phyloP scores from a whole-genome alignment of 2,113 vertebrate species.

The Datnioides undecimradiatus region DNA sequence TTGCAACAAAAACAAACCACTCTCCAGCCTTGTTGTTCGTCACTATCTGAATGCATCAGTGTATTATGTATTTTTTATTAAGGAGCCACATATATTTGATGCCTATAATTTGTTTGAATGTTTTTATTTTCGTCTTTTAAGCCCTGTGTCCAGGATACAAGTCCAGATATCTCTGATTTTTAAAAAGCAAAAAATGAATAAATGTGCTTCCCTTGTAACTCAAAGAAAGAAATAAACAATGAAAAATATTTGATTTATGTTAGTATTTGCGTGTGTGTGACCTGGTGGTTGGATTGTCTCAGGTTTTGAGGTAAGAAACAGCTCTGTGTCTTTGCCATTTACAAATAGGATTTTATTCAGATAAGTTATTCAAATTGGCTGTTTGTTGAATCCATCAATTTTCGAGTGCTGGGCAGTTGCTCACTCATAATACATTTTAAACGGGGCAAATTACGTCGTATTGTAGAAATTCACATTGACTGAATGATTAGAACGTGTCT shows the following conservation, averaged over 20 bases:
- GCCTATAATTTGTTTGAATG: constrained; percentile 71
- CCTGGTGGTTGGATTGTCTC: background rate
- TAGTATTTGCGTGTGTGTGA: background rate
- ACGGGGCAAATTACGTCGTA: background rate
- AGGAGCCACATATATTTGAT: constrained; percentile 69
- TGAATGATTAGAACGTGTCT: background rate
- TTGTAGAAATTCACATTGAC: background rate
- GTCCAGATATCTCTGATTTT: constrained; percentile 63
- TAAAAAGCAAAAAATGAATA: constrained; percentile 70
- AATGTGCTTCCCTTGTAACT: constrained; percentile 84
- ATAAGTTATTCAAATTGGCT: background rate
- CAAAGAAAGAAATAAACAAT: constrained; percentile 72
- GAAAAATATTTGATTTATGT: constrained; percentile 30
- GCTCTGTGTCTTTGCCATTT: background rate
- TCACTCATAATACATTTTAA: background rate
- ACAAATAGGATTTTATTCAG: background rate
- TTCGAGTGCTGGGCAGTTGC: background rate
- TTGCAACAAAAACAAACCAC: constrained; percentile 42
- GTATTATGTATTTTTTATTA: constrained; percentile 62
- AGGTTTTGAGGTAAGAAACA: background rate
- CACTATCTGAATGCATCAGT: constrained; percentile 47
- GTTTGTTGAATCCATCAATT: background rate
- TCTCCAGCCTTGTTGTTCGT: constrained; percentile 47
- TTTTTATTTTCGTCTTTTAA: constrained; percentile 70
- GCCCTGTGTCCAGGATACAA: constrained; percentile 57